phyloP scores from a whole-genome alignment of 1,140 invertebrate species.

The Caenorhabditis elegans region DNA sequence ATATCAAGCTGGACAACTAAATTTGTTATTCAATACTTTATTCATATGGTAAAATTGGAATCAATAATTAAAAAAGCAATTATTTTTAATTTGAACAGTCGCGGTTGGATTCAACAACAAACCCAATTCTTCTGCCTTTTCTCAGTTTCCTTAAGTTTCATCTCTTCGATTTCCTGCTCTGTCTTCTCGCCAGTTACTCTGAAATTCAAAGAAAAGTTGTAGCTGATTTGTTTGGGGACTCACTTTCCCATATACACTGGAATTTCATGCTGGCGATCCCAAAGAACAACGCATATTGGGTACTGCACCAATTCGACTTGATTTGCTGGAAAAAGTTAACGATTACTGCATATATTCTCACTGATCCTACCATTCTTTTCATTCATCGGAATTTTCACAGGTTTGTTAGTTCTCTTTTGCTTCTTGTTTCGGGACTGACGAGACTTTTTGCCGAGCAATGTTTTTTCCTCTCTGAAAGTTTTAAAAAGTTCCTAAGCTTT shows the following conservation, averaged over 20 bases:
- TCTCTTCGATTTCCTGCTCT: neutral
- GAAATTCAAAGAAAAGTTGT: neutral
- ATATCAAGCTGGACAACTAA: no score
- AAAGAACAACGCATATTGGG: neutral
- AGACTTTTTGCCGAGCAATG: no score
- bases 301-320: neutral
- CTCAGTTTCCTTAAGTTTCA: no score
- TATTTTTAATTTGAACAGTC: no score
- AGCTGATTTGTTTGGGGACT: neutral
- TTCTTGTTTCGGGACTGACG: neutral
- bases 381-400: neutral
- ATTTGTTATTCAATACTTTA: no score
- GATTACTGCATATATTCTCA: no score
- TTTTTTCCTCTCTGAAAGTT: neutral
- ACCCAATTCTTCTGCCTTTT: neutral
- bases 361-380: neutral
- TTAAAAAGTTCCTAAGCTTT: no score
- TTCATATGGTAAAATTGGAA: no score
- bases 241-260: slow-evolving; percentile 3
- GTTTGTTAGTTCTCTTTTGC: neutral
- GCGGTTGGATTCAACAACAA: no score
- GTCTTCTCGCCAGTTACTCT: neutral
- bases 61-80: no score
- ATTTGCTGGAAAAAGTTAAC: neutral
- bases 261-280: neutral